A percentile compares a stretch with the other conserved stretches of the same genome.
Conservation (phyloP, 2,888 invertebrate species). For the Abrostola tripartita region DNA sequence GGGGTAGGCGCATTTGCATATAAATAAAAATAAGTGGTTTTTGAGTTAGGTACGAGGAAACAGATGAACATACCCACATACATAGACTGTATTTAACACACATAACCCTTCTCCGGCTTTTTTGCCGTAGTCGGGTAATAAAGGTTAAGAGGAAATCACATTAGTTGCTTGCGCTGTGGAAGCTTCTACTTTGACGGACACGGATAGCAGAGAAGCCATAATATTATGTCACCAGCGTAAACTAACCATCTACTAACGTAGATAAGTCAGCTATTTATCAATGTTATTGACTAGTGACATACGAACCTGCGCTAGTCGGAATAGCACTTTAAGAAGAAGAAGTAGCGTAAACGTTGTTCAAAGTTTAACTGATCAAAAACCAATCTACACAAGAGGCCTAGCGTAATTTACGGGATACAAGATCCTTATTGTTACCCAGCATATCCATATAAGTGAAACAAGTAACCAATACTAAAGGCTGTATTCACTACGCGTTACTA, state of each 20-base stretch:
- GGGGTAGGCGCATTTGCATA: neutral
- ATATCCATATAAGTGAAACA: neutral
- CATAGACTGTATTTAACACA: no score
- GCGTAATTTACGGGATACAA: neutral
- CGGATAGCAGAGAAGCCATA: conserved; percentile 4
- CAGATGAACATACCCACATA: no score
- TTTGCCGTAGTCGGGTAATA: no score
- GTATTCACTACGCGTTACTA: conserved; percentile 2
- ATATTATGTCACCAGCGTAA: neutral
- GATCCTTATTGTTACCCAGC: neutral
- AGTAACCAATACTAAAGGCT: neutral
- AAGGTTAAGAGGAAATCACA: neutral
- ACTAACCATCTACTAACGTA: neutral
- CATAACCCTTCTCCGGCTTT: no score
- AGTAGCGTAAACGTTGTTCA: neutral
- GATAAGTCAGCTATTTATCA: no score
- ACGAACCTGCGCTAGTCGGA: no score
- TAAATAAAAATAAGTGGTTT: neutral
- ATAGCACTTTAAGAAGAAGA: no score
- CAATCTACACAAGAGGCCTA: neutral
- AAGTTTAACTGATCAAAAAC: neutral
- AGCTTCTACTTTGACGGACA: neutral
- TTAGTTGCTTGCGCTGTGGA: neutral
- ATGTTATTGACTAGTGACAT: no score
- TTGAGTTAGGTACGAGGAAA: no score